phyloP scores from a whole-genome alignment of 2,888 invertebrate species.

The Apamea epomidion region DNA sequence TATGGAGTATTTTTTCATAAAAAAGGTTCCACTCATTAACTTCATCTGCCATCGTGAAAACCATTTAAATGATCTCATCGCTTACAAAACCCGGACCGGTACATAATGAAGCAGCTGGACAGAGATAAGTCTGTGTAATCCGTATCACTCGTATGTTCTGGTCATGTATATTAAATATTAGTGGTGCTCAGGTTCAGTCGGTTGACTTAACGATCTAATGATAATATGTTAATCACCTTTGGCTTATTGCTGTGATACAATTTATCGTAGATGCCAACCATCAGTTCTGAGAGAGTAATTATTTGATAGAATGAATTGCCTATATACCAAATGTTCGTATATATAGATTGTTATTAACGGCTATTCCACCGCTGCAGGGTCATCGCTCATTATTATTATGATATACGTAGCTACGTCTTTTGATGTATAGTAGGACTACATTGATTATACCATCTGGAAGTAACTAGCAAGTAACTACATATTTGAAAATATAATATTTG shows the following conservation, averaged over 20 bases:
- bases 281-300: too few species aligned
- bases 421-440: too few species aligned
- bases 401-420: too few species aligned
- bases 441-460: too few species aligned
- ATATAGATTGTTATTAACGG: too few species aligned
- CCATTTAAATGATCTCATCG: constrained; percentile 40
- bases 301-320: too few species aligned
- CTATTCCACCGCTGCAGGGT: too few species aligned
- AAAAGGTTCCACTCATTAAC: constrained; percentile 37
- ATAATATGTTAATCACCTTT: not conserved
- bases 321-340: too few species aligned
- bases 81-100: constrained; percentile 46
- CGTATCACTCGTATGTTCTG: too few species aligned
- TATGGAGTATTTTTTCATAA: constrained; percentile 8
- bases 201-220: not conserved
- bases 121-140: constrained; percentile 60
- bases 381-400: too few species aligned
- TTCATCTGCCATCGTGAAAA: constrained; percentile 23
- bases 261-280: not conserved
- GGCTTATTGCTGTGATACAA: not conserved
- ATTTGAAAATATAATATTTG: not conserved
- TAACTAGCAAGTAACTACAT: too few species aligned
- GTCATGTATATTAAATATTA: not conserved
- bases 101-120: constrained; percentile 70
- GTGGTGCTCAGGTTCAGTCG: not conserved